A percentile compares a stretch with the other conserved stretches of the same genome.
Evolutionary conservation across 2,113 vertebrate species (phyloP).

Genomic region (Tachuris rubrigastra): DNA sequence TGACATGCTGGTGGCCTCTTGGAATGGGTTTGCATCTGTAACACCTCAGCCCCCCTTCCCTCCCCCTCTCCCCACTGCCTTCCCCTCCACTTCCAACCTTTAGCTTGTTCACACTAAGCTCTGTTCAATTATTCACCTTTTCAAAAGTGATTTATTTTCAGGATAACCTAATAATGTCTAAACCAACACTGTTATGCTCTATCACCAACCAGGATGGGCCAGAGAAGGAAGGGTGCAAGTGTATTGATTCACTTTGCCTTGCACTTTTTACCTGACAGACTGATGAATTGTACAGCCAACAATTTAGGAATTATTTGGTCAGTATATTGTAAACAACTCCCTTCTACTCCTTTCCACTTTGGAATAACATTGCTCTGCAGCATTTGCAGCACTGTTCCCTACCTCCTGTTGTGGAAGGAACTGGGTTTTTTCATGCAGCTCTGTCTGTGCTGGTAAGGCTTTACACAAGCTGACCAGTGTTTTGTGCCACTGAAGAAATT

Average conservation of each 20-base stretch:
- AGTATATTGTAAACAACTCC: slow-evolving; percentile 60
- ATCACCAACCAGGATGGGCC: slow-evolving; percentile 37
- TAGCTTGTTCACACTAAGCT: slow-evolving; percentile 58
- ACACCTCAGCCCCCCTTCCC: background rate
- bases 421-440: background rate
- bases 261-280: slow-evolving; percentile 44
- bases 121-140: slow-evolving; percentile 69
- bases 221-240: background rate
- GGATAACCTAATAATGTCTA: slow-evolving; percentile 68
- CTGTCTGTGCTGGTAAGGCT: background rate
- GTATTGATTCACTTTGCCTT: slow-evolving; percentile 34
- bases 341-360: slow-evolving; percentile 45
- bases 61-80: background rate
- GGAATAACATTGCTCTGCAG: slow-evolving; percentile 39
- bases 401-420: slow-evolving; percentile 25
- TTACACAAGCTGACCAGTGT: background rate
- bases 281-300: slow-evolving; percentile 47
- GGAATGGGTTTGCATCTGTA: background rate
- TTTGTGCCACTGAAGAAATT: slow-evolving; percentile 14
- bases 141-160: slow-evolving; percentile 71
- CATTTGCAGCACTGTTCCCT: background rate
- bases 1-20: background rate
- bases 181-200: slow-evolving; percentile 60
- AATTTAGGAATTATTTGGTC: slow-evolving; percentile 58
- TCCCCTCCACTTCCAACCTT: background rate